phyloP scores from a whole-genome alignment of 1,140 invertebrate genomes.

The Nebria ingens region DNA sequence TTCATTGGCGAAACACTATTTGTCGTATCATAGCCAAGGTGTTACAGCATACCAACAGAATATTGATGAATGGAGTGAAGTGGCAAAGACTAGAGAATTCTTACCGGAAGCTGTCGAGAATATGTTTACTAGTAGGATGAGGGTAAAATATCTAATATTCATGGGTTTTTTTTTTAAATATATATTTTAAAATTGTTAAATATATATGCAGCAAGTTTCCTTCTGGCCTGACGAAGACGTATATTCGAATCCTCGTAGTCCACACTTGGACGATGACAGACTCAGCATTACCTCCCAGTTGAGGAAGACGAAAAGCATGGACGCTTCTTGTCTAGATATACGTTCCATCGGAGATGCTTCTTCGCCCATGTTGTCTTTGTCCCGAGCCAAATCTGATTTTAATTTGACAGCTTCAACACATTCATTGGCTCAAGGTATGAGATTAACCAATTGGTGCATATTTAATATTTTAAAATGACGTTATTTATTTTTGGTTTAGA shows the following conservation, averaged over 20 bases:
- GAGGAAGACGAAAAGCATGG: conserved; percentile 77
- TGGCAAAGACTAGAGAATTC: conserved; percentile 73
- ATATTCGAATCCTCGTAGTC: conserved; percentile 49
- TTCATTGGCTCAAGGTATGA: conserved; percentile 42
- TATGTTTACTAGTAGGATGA: conserved; percentile 65
- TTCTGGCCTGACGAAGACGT: conserved; percentile 63
- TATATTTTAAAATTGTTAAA: conserved; percentile 19
- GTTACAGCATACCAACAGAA: conserved; percentile 64
- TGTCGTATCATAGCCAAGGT: conserved; percentile 74
- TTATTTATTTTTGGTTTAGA: conserved; percentile 28
- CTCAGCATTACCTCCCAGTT: conserved; percentile 58
- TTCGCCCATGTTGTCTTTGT: conserved; percentile 47
- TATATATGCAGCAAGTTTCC: conserved; percentile 25
- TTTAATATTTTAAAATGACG: conserved; percentile 2
- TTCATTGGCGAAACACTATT: conserved; percentile 83
- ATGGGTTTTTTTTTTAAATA: too few species aligned
- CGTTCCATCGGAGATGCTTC: conserved; percentile 54
- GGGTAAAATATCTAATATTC: too few species aligned
- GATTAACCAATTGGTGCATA: neutral
- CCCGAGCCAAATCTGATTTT: conserved; percentile 76
- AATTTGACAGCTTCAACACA: conserved; percentile 61
- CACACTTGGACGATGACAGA: conserved; percentile 47
- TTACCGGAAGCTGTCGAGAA: conserved; percentile 70
- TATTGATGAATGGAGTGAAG: conserved; percentile 79
- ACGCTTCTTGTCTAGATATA: conserved; percentile 74